Conservation (phyloP, 1,140 invertebrate genomes). For the Rhyacophila brunnea region DNA sequence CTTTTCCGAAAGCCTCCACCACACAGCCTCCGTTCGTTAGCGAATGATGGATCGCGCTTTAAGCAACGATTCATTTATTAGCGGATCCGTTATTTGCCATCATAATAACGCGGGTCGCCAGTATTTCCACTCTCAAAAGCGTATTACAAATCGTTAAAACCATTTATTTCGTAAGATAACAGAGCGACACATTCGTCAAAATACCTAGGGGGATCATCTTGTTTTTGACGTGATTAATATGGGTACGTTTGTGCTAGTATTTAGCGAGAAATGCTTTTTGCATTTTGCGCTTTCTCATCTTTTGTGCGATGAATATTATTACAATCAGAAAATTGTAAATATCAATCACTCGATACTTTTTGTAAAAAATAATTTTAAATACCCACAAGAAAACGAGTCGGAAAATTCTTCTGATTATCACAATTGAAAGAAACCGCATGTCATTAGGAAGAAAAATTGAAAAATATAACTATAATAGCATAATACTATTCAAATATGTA, state of each 20-base stretch:
- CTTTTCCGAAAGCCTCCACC: conserved; percentile 3
- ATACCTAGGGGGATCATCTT: conserved; percentile 2
- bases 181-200: conserved; percentile 21
- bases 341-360: no score
- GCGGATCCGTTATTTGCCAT: conserved; percentile 27
- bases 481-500: no score
- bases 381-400: no score
- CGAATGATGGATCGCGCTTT: conserved; percentile 33
- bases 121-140: conserved; percentile 13
- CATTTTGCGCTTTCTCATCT: no score
- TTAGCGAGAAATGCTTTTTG: no score
- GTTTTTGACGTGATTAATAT: conserved; percentile 19
- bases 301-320: no score
- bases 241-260: background rate
- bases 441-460: no score
- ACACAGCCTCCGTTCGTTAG: conserved; percentile 4
- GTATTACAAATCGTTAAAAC: conserved; percentile 28
- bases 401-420: no score
- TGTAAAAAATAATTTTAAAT: no score
- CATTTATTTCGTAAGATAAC: conserved; percentile 28
- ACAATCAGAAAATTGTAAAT: no score
- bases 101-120: conserved; percentile 14
- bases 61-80: conserved; percentile 35
- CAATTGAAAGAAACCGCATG: no score
- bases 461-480: no score